Percentiles rank a stretch among this genome's conserved stretches.
Evolutionary conservation across 2,797 vertebrate genomes (phyloP).

Genomic region (Limnodromus scolopaceus): DNA sequence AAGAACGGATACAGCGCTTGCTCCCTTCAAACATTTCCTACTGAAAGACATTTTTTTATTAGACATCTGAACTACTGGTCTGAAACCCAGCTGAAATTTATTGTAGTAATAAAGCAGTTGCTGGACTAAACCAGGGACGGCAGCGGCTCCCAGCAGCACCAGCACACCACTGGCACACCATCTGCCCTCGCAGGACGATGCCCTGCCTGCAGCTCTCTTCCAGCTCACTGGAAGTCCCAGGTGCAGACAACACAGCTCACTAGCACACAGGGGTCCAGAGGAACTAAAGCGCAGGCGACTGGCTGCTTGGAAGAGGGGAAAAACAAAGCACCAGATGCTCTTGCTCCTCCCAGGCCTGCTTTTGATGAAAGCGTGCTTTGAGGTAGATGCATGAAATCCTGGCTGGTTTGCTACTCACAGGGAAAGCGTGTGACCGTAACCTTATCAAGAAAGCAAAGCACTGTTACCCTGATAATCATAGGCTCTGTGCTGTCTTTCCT

Average conservation of each 20-base stretch:
- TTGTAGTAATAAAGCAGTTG: neutral
- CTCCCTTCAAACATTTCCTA: neutral
- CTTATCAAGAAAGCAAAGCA: neutral
- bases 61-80: neutral
- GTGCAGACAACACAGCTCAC: neutral
- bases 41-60: neutral
- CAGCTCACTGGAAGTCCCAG: neutral
- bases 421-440: accelerated
- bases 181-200: neutral
- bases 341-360: neutral
- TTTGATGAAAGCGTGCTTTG: neutral
- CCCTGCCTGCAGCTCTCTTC: neutral
- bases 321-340: neutral
- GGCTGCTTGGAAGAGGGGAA: neutral
- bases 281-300: neutral
- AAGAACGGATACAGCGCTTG: neutral
- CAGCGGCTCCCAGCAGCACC: neutral
- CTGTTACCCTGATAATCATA: neutral
- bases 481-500: neutral
- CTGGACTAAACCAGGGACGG: neutral
- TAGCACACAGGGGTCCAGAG: neutral
- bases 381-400: neutral
- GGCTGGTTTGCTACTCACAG: neutral
- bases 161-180: neutral
- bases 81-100: neutral